These are phyloP conservation scores for Pandemis cinnamomeana DNA, from an alignment of 2,888 invertebrate species.

Conservation along the genomic window DNA sequence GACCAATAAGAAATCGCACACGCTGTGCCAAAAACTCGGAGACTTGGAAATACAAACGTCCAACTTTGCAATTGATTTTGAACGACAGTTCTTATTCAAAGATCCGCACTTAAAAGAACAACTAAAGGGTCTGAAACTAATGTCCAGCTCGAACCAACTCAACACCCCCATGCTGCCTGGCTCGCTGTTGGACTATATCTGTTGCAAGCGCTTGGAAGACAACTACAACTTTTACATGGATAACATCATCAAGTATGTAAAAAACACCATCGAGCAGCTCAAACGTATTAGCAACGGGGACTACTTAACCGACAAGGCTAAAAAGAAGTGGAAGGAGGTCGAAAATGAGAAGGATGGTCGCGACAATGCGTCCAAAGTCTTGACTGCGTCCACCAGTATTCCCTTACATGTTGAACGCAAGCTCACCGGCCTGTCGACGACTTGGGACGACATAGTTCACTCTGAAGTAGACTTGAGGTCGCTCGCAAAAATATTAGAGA, in stretches of 20 bases:
- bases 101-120: conserved; percentile 66
- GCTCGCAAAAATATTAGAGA: conserved; percentile 71
- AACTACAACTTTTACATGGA: conserved; percentile 78
- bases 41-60: conserved; percentile 61
- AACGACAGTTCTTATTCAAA: conserved; percentile 62
- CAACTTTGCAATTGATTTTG: conserved; percentile 54
- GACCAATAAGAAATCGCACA: conserved; percentile 59
- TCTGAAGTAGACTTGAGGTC: conserved; percentile 74
- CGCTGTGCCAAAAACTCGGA: conserved; percentile 69
- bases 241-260: conserved; percentile 71
- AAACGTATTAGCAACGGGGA: conserved; percentile 79
- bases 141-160: conserved; percentile 52
- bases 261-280: conserved; percentile 75
- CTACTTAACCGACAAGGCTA: conserved; percentile 74
- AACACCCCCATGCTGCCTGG: conserved; percentile 60
- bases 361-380: conserved; percentile 53
- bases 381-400: conserved; percentile 66
- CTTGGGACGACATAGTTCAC: conserved; percentile 71
- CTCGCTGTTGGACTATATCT: conserved; percentile 72
- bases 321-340: conserved; percentile 72
- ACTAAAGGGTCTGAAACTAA: conserved; percentile 55
- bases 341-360: conserved; percentile 45
- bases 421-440: conserved; percentile 49
- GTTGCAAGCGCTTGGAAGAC: conserved; percentile 71
- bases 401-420: conserved; percentile 66